Base-by-base conservation (phyloP, 2,113 vertebrate species). In the Pyrgilauda ruficollis region DNA sequence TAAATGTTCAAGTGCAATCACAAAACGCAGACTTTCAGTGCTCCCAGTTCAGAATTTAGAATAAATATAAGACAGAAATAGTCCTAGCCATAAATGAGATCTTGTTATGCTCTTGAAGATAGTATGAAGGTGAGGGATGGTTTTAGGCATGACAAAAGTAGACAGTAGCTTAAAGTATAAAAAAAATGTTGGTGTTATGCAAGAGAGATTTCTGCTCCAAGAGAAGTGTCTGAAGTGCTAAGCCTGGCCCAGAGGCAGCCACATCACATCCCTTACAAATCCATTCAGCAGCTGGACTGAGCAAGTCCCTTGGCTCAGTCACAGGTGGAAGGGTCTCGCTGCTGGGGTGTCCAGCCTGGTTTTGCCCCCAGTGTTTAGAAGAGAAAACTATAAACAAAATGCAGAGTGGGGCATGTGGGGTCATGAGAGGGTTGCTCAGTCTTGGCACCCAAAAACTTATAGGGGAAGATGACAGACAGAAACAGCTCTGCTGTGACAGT, bases 401-500 rank as follows among this genome's bases (percentile, higher is more conserved):
- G 24, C 13, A 41, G 33, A 35, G 6, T 30, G 15, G 1, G 2
- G 1, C 22, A 7, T 41, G 18, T 56, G 68, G 1, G 2, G 13
- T 43, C 14, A 53, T 13, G 35, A 47, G 37, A 73, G 6, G 15
- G 4, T 47, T 74, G 10, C 7, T 82, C 7, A 27, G 14, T 44
- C 33, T 77, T 21, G 16, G 18, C 33, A 49, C 22, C 21, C 3
- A 3, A 30, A 64, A 64, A 23, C 7, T 3, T 69, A 2, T 0
- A 15, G 11, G 23, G 31, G 33, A 59, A 43, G 19, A 23, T 46
- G 19, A 10, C n/a, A 28, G n/a, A 10, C 2, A 16, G 7, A n/a
- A 67, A 17, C 11, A 44, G 31, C 15, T 74, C 46, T 81, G 66
- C 61, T 85, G 49, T 76, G 68, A 33, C 27, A 33, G 15, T 13